phyloP scores from a whole-genome alignment of 2,797 vertebrate genomes.

The Epinephelus awoara region DNA sequence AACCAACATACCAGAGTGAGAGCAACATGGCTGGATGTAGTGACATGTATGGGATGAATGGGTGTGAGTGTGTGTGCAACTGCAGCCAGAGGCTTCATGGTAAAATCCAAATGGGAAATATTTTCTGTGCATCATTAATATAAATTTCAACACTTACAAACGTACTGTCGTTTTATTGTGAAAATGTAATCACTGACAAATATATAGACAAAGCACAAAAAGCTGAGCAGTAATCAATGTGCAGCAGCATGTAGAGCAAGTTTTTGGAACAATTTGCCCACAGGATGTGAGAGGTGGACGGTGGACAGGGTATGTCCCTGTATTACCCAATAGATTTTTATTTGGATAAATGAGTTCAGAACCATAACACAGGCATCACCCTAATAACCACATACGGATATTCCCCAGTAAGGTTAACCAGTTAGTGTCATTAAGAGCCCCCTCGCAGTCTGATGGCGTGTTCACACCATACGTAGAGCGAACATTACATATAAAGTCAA shows the following conservation, averaged over 20 bases:
- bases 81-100: slow-evolving; percentile 70
- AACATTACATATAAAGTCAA: too few relatives aligned
- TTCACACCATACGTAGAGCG: too few relatives aligned
- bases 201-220: background rate
- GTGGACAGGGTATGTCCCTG: too few relatives aligned
- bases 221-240: background rate
- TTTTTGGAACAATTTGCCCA: background rate
- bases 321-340: too few relatives aligned
- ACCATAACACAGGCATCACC: too few relatives aligned
- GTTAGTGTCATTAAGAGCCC: too few relatives aligned
- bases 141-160: background rate
- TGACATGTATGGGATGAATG: slow-evolving; percentile 33
- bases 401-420: too few relatives aligned
- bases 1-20: slow-evolving; percentile 69
- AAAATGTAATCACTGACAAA: too few relatives aligned
- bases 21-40: slow-evolving; percentile 52
- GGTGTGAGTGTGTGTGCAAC: slow-evolving; percentile 44
- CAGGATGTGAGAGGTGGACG: background rate
- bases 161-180: background rate
- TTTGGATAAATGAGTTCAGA: too few relatives aligned
- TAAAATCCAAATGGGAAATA: background rate
- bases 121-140: background rate
- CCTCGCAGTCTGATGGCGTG: too few relatives aligned
- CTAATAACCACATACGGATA: too few relatives aligned
- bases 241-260: background rate